Base-by-base conservation (phyloP, 1,140 invertebrate genomes). In the Cherax quadricarinatus region DNA sequence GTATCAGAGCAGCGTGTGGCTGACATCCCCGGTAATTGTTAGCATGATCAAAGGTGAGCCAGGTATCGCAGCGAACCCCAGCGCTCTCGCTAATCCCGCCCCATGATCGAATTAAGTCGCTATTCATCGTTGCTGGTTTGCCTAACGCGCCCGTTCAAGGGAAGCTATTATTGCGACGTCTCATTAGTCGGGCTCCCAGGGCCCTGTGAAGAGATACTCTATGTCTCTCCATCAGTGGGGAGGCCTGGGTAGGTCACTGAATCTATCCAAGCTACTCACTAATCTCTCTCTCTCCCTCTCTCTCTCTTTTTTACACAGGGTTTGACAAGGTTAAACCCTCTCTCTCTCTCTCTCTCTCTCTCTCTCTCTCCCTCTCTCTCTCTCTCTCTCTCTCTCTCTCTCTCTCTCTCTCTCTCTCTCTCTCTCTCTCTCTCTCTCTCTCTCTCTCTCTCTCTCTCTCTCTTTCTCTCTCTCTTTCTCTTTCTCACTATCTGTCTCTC, bases 21-120 rank as follows among this genome's bases (percentile, higher is more conserved):
- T 83, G 81, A 83, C 81, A 24, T 83, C 51, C n/a, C n/a, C 81
- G n/a, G 81, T 83, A 83, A 83, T 83, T 83, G 81, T 53, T 83
- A 51, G 51, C 18, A 24, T 83, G 81, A 83, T 83, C 81, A 83
- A 83, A 83, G 81, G 16, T 75, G n/a, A 9, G 6, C 24, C 21
- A 21, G 24, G 70, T 30, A 75, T 75, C 70, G 6, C 24, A 70
- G 6, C n/a, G 24, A 75, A 6, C 70, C 24, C 6, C 5, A n/a
- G 21, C 70, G 70, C 70, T 75, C 70, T 30, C 70, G 70, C 70
- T 75, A 75, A 75, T 21, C 24, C 70, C 6, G 7, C 5, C 30
- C 70, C n/a, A 12, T 75, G 70, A 75, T 75, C 70, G 70, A 75
- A 30, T 75, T 75, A 75, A 75, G 1, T 75, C 70, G 7, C n/a